phyloP scores from a whole-genome alignment of 2,888 invertebrate species.

The Platycheirus rosarum region DNA sequence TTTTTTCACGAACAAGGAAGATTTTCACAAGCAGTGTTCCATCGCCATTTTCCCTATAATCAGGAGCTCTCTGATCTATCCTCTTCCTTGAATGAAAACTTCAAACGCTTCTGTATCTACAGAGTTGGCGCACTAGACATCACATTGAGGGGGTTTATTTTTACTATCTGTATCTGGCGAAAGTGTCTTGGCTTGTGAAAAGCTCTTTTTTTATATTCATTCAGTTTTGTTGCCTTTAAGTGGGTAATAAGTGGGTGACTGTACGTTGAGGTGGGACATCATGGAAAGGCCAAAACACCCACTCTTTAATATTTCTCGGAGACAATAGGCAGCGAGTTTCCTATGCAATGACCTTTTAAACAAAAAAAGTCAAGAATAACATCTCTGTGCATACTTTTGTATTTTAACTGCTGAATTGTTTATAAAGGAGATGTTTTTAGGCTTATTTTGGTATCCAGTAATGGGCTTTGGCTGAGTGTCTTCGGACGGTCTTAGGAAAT shows the following conservation, averaged over 20 bases:
- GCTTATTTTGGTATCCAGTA: slow-evolving; percentile 45
- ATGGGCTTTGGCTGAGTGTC: slow-evolving; percentile 37
- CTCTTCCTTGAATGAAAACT: slow-evolving; percentile 73
- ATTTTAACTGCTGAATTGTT: slow-evolving; percentile 54
- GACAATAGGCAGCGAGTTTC: slow-evolving; percentile 24
- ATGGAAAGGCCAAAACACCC: slow-evolving; percentile 44
- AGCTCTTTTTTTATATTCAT: slow-evolving; percentile 70
- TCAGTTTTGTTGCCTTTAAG: slow-evolving; percentile 67
- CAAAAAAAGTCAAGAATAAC: slow-evolving; percentile 45
- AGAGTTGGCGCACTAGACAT: slow-evolving; percentile 65
- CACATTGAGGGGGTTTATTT: slow-evolving; percentile 42
- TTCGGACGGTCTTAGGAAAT: slow-evolving; percentile 32
- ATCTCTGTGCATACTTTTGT: slow-evolving; percentile 47
- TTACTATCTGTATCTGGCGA: slow-evolving; percentile 73
- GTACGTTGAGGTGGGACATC: slow-evolving; percentile 13
- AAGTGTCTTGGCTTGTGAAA: slow-evolving; percentile 62
- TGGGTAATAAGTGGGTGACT: slow-evolving; percentile 37
- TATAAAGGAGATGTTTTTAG: slow-evolving; percentile 52
- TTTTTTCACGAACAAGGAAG: slow-evolving; percentile 60
- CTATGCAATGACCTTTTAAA: slow-evolving; percentile 69
- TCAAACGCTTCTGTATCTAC: slow-evolving; percentile 66
- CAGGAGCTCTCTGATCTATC: slow-evolving; percentile 56
- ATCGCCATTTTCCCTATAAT: slow-evolving; percentile 70
- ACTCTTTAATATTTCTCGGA: not conserved
- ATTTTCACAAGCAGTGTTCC: slow-evolving; percentile 67